A percentile compares a stretch with the other conserved stretches of the same genome.
These are phyloP conservation scores for Yasuhikotakia modesta DNA, from an alignment of 2,797 vertebrate genomes.

Conservation along the genomic window DNA sequence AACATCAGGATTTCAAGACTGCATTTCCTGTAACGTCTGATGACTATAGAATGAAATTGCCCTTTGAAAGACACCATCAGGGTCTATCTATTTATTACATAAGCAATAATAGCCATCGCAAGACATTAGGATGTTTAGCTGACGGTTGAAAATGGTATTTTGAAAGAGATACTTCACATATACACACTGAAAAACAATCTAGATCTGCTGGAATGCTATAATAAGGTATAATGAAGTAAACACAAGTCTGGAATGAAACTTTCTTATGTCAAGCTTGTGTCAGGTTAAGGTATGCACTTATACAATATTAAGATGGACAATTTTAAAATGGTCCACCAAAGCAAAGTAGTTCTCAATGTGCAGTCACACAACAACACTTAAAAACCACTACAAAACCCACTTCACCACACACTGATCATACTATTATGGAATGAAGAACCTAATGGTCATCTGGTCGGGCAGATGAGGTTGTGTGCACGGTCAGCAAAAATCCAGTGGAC, in stretches of 20 bases:
- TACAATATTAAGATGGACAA: constrained; percentile 47
- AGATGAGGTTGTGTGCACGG: constrained; percentile 48
- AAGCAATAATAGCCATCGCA: not conserved
- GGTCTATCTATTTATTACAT: not conserved
- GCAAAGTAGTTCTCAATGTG: constrained; percentile 48
- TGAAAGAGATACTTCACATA: not conserved
- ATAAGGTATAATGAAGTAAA: not conserved
- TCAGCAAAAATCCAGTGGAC: constrained; percentile 55
- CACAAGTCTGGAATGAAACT: not conserved
- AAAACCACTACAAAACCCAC: constrained; percentile 55
- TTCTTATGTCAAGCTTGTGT: constrained; percentile 17
- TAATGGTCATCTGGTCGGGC: constrained; percentile 51
- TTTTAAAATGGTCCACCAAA: constrained; percentile 50
- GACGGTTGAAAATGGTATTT: constrained; percentile 8
- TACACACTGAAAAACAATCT: not conserved
- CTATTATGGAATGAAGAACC: constrained; percentile 45
- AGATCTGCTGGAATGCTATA: not conserved
- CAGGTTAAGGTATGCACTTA: constrained; percentile 65
- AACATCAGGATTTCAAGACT: constrained; percentile 14
- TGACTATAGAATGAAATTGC: constrained; percentile 3
- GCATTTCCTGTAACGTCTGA: constrained; percentile 28
- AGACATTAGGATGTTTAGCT: constrained; percentile 5
- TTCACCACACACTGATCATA: constrained; percentile 44
- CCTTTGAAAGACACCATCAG: constrained; percentile 2
- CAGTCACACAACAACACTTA: constrained; percentile 56